Evolutionary conservation across 2,888 invertebrate genomes (phyloP).

Genomic region (Schizotus pectinicornis): DNA sequence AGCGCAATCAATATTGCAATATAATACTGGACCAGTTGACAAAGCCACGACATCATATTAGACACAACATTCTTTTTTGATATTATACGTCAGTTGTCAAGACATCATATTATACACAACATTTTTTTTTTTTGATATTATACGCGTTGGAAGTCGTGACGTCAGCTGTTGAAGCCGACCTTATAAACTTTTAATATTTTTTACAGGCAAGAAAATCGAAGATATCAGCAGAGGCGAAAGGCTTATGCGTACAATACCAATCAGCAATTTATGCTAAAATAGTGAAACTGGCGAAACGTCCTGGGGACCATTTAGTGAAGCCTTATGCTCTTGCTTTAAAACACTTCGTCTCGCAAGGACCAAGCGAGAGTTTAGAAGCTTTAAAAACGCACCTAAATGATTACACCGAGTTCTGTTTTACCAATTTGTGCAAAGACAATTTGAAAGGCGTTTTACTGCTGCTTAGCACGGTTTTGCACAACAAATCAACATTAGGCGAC

Average conservation of each 20-base stretch:
- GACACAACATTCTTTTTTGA: too few species aligned
- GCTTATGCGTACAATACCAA: slow-evolving; percentile 34
- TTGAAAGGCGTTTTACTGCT: slow-evolving; percentile 41
- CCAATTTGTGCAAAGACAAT: slow-evolving; percentile 30
- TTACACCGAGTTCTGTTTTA: slow-evolving; percentile 38
- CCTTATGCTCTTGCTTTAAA: slow-evolving; percentile 34
- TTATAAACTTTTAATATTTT: not conserved
- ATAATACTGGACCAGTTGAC: too few species aligned
- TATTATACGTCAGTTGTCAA: too few species aligned
- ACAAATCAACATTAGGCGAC: slow-evolving; percentile 43
- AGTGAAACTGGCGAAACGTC: slow-evolving; percentile 35
- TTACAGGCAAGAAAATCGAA: slow-evolving; percentile 47
- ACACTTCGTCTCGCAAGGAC: slow-evolving; percentile 34
- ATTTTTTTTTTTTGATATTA: not conserved
- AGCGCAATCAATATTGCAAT: too few species aligned
- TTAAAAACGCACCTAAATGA: slow-evolving; percentile 33
- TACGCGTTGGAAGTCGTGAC: too few species aligned
- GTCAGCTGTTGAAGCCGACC: too few species aligned
- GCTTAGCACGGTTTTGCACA: slow-evolving; percentile 47
- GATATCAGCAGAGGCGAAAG: slow-evolving; percentile 39
- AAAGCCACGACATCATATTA: too few species aligned
- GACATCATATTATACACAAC: too few species aligned
- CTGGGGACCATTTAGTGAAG: slow-evolving; percentile 23
- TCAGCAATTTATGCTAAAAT: slow-evolving; percentile 38
- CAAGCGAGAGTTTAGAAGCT: slow-evolving; percentile 32